Percentiles rank a stretch among this genome's conserved stretches.
Conservation (phyloP, 1,140 invertebrate species). For the Odontomachus brunneus region DNA sequence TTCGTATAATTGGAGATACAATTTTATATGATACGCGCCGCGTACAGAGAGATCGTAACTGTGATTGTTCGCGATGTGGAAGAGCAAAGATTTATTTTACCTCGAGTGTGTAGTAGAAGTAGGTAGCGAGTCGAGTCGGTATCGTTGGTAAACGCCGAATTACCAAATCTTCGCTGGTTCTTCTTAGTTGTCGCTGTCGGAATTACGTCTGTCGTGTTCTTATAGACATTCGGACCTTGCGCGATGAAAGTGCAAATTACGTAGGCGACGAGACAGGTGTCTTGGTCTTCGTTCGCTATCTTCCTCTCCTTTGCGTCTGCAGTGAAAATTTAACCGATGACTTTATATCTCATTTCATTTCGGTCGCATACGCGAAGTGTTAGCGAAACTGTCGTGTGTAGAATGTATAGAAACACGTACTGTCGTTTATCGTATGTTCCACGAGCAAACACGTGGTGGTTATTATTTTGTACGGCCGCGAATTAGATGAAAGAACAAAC, state of each 20-base stretch:
- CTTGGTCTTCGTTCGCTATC: conserved; percentile 7
- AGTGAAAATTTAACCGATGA: conserved; percentile 12
- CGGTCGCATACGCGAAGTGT: background rate
- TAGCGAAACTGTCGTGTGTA: conserved; percentile 28
- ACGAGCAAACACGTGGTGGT: background rate
- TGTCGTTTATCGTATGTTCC: background rate
- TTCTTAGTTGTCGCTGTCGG: background rate
- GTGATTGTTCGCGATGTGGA: conserved; percentile 56
- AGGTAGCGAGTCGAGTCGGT: conserved; percentile 6
- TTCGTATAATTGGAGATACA: conserved; percentile 63
- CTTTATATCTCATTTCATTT: background rate
- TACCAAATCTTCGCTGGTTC: background rate
- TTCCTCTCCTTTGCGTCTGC: background rate
- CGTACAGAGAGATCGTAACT: conserved; percentile 62
- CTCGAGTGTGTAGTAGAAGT: conserved; percentile 48
- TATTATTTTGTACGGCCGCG: conserved; percentile 42
- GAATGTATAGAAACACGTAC: conserved; percentile 32
- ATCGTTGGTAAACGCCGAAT: conserved; percentile 26
- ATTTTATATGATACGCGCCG: conserved; percentile 64
- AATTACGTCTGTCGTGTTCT: too few species aligned
- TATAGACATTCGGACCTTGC: background rate
- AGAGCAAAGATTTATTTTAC: conserved; percentile 60
- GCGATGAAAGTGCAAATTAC: too few species aligned
- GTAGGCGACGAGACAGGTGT: background rate
- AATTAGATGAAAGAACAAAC: background rate